Base-by-base conservation (phyloP, 2,797 vertebrate species). In the Catharus ustulatus region DNA sequence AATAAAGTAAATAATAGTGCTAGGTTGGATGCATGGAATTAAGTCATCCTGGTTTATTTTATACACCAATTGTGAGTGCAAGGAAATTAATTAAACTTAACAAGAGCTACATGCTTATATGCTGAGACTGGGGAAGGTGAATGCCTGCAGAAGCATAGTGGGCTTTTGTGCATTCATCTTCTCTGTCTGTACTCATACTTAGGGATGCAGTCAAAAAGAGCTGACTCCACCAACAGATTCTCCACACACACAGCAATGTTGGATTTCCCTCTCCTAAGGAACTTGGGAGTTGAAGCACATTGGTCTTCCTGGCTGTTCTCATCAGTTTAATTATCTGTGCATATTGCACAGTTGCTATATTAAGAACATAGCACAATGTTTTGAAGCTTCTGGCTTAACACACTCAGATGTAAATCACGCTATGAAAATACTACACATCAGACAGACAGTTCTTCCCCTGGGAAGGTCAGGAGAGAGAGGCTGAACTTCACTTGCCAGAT, bases 281-380 rank as follows among this genome's bases (percentile, higher is more conserved):
- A 43, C n/a, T 23, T 74, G 64, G 57, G 18, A 38, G 18, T 38
- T 63, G 74, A 90, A 90, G 36, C 21, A 52, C 75, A 43, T 30
- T 34, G 45, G 38, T 36, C 57, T 74, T 84, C 52, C 72, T 74
- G 61, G 48, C 68, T 58, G 18, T 32, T 84, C 63, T 84, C 74
- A 79, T 72, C 64, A 76, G 36, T 90, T 96, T 89, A 82, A 88
- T 93, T 88, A 93, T 61, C 80, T 77, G 48, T 67, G 58, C 18
- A 32, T n/a, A 51, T 11, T 45, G 67, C 22, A 40, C 12, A 48
- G 51, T 55, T 87, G 40, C 42, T 83, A 17, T 72, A 85, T 84
- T 92, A 85, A 92, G 55, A 94, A 75, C 32, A 72, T 13, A 74
- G 20, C 64, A 74, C 42, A 48, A 29, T 7, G 6, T 82, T 93